Evolutionary conservation across 1,140 invertebrate species (phyloP), one percentile per base, ranked within the genome.

Genomic region (Epicauta chinensis): DNA sequence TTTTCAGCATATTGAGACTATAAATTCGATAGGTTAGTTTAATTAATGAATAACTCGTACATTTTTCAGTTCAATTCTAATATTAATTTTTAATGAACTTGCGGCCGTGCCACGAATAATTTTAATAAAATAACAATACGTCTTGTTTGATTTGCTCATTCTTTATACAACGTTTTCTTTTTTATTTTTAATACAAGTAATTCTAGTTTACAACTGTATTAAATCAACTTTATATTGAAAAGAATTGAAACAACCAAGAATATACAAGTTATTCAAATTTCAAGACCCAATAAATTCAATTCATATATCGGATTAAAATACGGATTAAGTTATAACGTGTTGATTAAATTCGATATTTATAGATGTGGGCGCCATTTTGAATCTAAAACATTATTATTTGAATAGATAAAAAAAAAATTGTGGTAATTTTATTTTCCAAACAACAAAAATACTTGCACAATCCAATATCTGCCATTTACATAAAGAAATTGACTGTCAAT

Each of bases 341-440:
- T 53, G 51, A 53, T 53, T 53, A 43, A 53, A 53, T 53, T 53
- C 31, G 38, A 31, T 53, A 47, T 53, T 53, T 53, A 53, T 53
- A 32, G 43, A 36, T 23, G n/a, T 44, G 10, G 32, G 17, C n/a
- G n/a, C n/a, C n/a, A n/a, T n/a, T n/a, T n/a, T n/a, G n/a, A n/a
- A n/a, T n/a, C n/a, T n/a, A n/a, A n/a, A n/a, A n/a, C n/a, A n/a
- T n/a, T n/a, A n/a, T n/a, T n/a, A n/a, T n/a, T n/a, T n/a, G n/a
- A n/a, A n/a, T n/a, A n/a, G n/a, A n/a, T n/a, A n/a, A n/a, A n/a
- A n/a, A n/a, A n/a, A n/a, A n/a, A n/a, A n/a, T n/a, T n/a, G n/a
- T n/a, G n/a, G n/a, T n/a, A n/a, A n/a, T n/a, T n/a, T n/a, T n/a
- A n/a, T n/a, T n/a, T n/a, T n/a, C n/a, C n/a, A n/a, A n/a, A n/a